Evolutionary conservation across 2,113 vertebrate genomes (phyloP), one percentile per base, ranked within the genome.

Genomic region (Ginglymostoma cirratum): DNA sequence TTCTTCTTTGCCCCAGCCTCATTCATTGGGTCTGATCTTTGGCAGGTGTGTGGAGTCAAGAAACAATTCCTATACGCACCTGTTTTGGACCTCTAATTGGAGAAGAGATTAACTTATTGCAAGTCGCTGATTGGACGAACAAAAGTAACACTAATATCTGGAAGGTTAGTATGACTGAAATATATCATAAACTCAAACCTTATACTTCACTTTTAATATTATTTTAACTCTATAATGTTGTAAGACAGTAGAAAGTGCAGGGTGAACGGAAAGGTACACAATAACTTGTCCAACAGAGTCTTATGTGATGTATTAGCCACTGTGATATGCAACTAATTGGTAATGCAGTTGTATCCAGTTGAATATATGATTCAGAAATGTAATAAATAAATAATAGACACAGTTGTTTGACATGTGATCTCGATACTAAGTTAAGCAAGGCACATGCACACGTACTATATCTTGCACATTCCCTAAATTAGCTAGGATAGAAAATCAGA

Each of bases 71-170:
- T 67, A 98, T 98, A 86, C 98, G 99, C 95, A 99, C 99, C 83
- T 99, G 99, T 97, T 99, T 99, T 96, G 99, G 99, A 96, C 99
- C 99, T 21, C 97, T 99, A 96, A 98, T 99, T 0, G 99, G 99
- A 78, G 99, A 99, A 97, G 99, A 99, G 86, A 99, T 99, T 96
- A 98, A 99, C 97, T 99, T 98, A 15, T 97, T 99, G 96, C 99
- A 99, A 96, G 98, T 99, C 52, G 98, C 98, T 0, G 98, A 98
- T 96, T 99, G 99, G 99, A 98, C 99, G 66, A 98, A 99, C 96
- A 99, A 99, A 97, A 98, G 98, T 89, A 98, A 98, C 0, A 98
- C 98, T 97, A 98, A 99, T 95, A 97, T 99, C 96, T 99, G 99
- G 99, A 99, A 99, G 99, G 99, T 99, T 69, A 96, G 98, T 97